phyloP scores from a whole-genome alignment of 2,888 invertebrate genomes.

The Acanthosepion pharaonis region DNA sequence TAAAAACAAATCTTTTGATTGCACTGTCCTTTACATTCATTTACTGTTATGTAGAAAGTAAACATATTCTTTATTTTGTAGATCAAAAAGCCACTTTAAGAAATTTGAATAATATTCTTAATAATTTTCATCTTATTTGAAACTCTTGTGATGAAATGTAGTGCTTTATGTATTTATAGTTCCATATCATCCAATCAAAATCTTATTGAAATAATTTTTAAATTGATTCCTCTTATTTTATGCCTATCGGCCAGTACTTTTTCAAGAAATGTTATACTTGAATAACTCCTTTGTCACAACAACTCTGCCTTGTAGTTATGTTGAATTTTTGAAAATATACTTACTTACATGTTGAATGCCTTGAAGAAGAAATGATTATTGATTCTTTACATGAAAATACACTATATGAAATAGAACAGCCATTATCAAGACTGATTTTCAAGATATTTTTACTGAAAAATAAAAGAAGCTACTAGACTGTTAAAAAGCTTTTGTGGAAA shows the following conservation, averaged over 20 bases:
- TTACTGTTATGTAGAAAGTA: not conserved
- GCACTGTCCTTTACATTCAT: not conserved
- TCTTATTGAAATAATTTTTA: not conserved
- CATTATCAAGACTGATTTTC: not conserved
- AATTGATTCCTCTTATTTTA: not conserved
- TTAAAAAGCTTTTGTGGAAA: constrained; percentile 21
- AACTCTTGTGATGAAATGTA: not conserved
- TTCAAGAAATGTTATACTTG: not conserved
- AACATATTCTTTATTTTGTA: not conserved
- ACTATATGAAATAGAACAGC: not conserved
- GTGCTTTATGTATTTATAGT: not conserved
- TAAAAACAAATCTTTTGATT: not conserved
- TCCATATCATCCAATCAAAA: not conserved
- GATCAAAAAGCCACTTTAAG: not conserved
- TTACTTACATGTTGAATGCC: constrained; percentile 6
- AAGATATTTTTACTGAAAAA: not conserved
- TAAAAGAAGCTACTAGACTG: not conserved
- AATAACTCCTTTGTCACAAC: not conserved
- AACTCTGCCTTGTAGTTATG: not conserved
- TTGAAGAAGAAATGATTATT: constrained; percentile 33
- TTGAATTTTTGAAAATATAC: constrained; percentile 20
- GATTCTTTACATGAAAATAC: constrained; percentile 11
- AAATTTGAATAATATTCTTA: not conserved
- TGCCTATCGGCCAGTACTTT: constrained; percentile 17
- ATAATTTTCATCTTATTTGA: not conserved